Percentiles rank a stretch among this genome's conserved stretches.
These are phyloP conservation scores for Rhizoglyphus robini DNA, from an alignment of 1,140 invertebrate genomes.

Conservation along the genomic window DNA sequence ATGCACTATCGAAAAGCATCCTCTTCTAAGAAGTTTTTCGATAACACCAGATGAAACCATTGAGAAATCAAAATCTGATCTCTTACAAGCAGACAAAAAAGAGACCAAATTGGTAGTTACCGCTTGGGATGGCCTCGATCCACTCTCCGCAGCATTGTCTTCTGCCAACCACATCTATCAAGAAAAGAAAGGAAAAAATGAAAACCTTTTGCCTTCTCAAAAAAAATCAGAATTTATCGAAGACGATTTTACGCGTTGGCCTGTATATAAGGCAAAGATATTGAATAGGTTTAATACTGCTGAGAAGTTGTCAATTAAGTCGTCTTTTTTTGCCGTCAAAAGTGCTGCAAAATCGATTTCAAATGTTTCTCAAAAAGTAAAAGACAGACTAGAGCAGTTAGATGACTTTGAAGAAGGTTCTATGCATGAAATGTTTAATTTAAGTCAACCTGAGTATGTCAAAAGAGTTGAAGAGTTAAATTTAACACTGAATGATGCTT, in stretches of 20 bases:
- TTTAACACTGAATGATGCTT: slow-evolving; percentile 69
- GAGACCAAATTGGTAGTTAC: slow-evolving; percentile 16
- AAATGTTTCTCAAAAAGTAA: slow-evolving; percentile 68
- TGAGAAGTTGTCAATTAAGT: slow-evolving; percentile 73
- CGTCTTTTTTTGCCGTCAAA: slow-evolving; percentile 54
- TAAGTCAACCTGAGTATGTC: slow-evolving; percentile 83
- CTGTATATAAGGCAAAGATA: slow-evolving; percentile 50
- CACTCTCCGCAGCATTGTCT: slow-evolving; percentile 25
- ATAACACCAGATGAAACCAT: not conserved
- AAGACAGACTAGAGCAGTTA: slow-evolving; percentile 75
- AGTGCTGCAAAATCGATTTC: slow-evolving; percentile 25
- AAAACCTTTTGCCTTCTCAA: slow-evolving; percentile 34
- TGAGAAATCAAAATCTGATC: not conserved
- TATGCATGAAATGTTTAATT: slow-evolving; percentile 61
- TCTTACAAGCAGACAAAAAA: not conserved
- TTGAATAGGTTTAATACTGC: slow-evolving; percentile 77
- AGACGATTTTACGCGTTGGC: slow-evolving; percentile 58
- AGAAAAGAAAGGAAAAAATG: not conserved
- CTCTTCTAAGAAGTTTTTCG: not conserved
- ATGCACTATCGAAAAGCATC: not conserved
- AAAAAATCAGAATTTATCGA: slow-evolving; percentile 39
- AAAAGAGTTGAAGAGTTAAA: slow-evolving; percentile 73
- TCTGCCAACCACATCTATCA: not conserved
- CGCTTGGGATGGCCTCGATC: slow-evolving; percentile 27
- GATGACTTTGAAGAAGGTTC: slow-evolving; percentile 49